Evolutionary conservation across 1,140 invertebrate species (phyloP).

Genomic region (Cyphomyrmex costatus): DNA sequence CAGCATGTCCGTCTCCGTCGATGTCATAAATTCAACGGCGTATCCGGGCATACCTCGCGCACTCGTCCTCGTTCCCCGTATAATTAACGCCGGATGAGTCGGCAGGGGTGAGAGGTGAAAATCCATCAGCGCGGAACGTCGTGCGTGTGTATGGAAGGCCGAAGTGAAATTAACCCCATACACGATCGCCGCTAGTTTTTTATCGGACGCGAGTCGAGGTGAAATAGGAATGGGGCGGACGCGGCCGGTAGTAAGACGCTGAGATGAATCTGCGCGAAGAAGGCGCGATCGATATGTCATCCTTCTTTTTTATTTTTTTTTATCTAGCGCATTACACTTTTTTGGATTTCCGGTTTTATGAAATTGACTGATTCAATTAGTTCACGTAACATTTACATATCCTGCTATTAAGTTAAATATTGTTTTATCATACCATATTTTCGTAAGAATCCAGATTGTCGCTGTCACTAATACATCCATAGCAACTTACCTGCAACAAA

Average conservation of each 20-base stretch:
- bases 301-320: constrained; percentile 5
- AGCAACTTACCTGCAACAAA: constrained; percentile 40
- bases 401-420: background rate
- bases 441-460: background rate
- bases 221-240: background rate
- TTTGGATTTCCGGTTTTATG: background rate
- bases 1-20: constrained; percentile 47
- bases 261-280: constrained; percentile 58
- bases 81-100: constrained; percentile 77
- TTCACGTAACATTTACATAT: background rate
- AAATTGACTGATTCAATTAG: background rate
- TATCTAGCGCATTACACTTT: background rate
- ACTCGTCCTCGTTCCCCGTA: constrained; percentile 75
- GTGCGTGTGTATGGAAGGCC: constrained; percentile 66
- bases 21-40: constrained; percentile 75
- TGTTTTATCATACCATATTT: constrained; percentile 34
- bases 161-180: constrained; percentile 75
- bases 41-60: constrained; percentile 73
- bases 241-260: background rate
- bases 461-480: background rate
- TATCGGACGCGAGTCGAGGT: constrained; percentile 28
- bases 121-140: constrained; percentile 76
- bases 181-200: constrained; percentile 66
- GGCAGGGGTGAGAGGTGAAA: constrained; percentile 76
- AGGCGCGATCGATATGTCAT: constrained; percentile 59